A percentile compares a stretch with the other conserved stretches of the same genome.
Evolutionary conservation across 2,888 invertebrate genomes (phyloP).

Genomic region (Pinctada fucata): DNA sequence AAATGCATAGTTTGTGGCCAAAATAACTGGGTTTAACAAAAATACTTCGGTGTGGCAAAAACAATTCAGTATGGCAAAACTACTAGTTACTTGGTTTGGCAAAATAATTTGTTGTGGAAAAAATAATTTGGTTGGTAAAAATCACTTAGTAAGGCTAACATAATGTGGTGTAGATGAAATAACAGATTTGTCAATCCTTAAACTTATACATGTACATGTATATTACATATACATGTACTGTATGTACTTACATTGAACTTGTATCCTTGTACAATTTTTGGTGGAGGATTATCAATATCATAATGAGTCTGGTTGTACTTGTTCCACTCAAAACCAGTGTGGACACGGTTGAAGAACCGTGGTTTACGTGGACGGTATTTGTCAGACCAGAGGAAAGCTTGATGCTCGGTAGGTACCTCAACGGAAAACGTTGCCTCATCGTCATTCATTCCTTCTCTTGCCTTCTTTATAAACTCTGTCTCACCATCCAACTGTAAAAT

Average conservation of each 20-base stretch:
- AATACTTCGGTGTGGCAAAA: too few species aligned
- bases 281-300: constrained; percentile 99
- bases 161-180: too few species aligned
- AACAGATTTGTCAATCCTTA: too few species aligned
- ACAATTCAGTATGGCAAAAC: too few species aligned
- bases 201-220: too few species aligned
- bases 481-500: constrained; percentile 78
- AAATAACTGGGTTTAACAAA: too few species aligned
- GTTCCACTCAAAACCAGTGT: constrained; percentile 98
- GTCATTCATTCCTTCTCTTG: constrained; percentile 84
- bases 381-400: constrained; percentile 96
- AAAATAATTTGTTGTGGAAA: too few species aligned
- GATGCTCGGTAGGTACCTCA: constrained; percentile 88
- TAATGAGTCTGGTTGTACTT: constrained; percentile 99
- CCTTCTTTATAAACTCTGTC: constrained; percentile 87
- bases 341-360: constrained; percentile 92
- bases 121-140: too few species aligned
- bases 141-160: too few species aligned
- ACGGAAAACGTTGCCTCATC: constrained; percentile 96
- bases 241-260: constrained; percentile 89
- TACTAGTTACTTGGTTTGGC: too few species aligned
- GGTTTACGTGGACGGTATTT: constrained; percentile 98
- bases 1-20: too few species aligned
- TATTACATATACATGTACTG: not conserved
- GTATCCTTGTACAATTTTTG: constrained; percentile 99